Evolutionary conservation across 2,888 invertebrate species (phyloP), one percentile per base, ranked within the genome.

Genomic region (Phalangium opilio): DNA sequence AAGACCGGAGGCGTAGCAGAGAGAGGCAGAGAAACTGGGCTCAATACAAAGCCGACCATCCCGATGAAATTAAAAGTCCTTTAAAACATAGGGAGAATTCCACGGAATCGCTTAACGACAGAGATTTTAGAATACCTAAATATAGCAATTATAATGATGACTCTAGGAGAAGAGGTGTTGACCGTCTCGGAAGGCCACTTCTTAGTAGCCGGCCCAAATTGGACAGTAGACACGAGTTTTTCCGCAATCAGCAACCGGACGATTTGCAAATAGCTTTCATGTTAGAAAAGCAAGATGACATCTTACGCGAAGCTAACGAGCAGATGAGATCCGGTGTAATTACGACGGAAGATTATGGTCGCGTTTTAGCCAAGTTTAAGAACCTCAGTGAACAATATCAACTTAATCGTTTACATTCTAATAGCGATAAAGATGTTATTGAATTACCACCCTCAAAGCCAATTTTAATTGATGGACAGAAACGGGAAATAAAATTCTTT

Each of bases 401-500:
- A 27, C 27, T 27, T 27, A 27, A 27, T 27, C 27, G 27, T 27
- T 27, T 8, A 27, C 27, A 8, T 8, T 27, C 27, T 27, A 27
- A 27, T 27, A 27, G 8, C 27, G 27, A 27, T 4, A 27, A 27
- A 27, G 8, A 27, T 8, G 8, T 8, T 27, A 27, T 27, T 8
- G 27, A 27, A 27, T 27, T 27, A 27, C 27, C 27, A 7, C 27
- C 27, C 27, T 27, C 27, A 7, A 27, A 27, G 27, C 27, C 27
- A 27, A 45, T 49, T 38, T 18, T 17, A 12, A 19, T 52, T 12
- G 50, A 52, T 42, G 40, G 42, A 4, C 43, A 48, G 36, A 32
- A 35, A 14, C 19, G 46, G n/a, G 46, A 36, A 15, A 44, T 52
- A 27, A 33, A 52, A 33, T 52, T 48, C 48, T 47, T 50, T n/a